Conservation (phyloP, 2,888 invertebrate species). For the Lacanobia wlatinum region DNA sequence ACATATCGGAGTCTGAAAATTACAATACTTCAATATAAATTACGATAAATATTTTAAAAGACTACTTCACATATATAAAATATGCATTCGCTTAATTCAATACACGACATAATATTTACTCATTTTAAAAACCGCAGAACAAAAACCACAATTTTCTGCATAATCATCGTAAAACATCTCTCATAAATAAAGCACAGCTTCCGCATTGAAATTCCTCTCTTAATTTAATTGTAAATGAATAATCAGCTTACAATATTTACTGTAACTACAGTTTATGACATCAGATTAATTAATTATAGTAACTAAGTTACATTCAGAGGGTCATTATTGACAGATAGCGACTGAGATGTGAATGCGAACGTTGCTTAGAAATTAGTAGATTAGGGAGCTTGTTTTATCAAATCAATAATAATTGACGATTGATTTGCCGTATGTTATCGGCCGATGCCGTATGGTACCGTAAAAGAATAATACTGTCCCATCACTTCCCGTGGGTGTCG, state of each 20-base stretch:
- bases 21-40: not conserved
- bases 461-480: too few relatives aligned
- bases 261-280: not conserved
- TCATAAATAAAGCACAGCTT: conserved; percentile 30
- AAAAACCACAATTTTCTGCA: conserved; percentile 24
- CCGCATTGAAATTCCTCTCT: conserved; percentile 14
- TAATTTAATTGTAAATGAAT: conserved; percentile 23
- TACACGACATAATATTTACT: conserved; percentile 24
- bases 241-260: conserved; percentile 5
- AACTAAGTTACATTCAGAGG: too few relatives aligned
- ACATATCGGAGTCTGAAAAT: not conserved
- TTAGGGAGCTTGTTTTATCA: too few relatives aligned
- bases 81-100: conserved; percentile 22
- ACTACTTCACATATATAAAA: conserved; percentile 22
- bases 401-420: too few relatives aligned
- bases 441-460: too few relatives aligned
- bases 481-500: too few relatives aligned
- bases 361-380: too few relatives aligned
- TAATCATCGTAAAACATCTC: conserved; percentile 24
- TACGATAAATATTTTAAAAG: conserved; percentile 4
- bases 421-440: too few relatives aligned
- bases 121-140: conserved; percentile 31
- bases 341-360: too few relatives aligned
- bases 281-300: too few relatives aligned
- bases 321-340: too few relatives aligned